Base-by-base conservation (phyloP, 2,888 invertebrate species). In the Acanthosepion lycidas region DNA sequence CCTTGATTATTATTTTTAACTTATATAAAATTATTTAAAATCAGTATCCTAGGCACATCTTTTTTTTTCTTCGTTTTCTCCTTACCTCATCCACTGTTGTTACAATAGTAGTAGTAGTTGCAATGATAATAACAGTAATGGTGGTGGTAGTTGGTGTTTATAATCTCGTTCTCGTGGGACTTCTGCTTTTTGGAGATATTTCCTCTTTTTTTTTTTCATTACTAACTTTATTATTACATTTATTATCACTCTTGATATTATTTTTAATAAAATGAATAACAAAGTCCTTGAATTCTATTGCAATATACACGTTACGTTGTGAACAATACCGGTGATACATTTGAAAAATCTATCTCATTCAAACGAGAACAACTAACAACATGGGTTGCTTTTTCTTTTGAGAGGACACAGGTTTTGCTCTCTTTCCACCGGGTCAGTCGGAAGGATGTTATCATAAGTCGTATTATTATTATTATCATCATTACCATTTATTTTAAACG, bases 81-180 rank as follows among this genome's bases (percentile, higher is more conserved):
- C 78, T 78, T 78, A 78, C 78, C 78, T 78, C 78, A 78, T 78
- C 78, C 78, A 78, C n/a, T 78, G n/a, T 78, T 78, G n/a, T 78
- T n/a, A 78, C n/a, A 78, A 78, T 78, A 78, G n/a, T 78, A 78
- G 78, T 78, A 78, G 78, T n/a, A 78, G 78, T 28, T 9, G 78
- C 15, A 78, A 33, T 78, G 15, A 33, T n/a, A n/a, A n/a, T 78
- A 78, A 33, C 8, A 78, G 28, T 28, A 78, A 12, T 78, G 2
- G 78, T 78, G 9, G 78, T 78, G n/a, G n/a, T 78, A 5, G 78
- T 78, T n/a, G n/a, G 15, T 15, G n/a, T 78, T 33, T 78, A 78
- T 78, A 12, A 78, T n/a, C 78, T n/a, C 78, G 78, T 78, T 78
- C 78, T 78, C 78, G 78, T 78, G 78, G n/a, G 78, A 78, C 78